Evolutionary conservation across 2,113 vertebrate genomes (phyloP).

Genomic region (Ailurus styani): DNA sequence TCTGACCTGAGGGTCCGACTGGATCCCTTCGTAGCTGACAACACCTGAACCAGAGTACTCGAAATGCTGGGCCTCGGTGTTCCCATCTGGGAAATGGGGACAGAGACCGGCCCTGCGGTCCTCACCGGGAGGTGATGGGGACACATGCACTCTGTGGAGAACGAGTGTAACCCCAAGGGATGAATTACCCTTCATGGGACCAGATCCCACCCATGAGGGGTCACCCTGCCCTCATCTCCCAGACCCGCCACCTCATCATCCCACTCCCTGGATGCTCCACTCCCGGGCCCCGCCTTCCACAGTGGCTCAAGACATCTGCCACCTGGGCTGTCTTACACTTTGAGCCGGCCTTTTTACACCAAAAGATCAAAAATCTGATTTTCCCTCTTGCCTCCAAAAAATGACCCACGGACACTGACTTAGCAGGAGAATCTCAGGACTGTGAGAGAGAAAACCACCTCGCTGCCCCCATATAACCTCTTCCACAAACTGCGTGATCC

Average conservation of each 20-base stretch:
- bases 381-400: neutral
- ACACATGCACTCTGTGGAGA: neutral
- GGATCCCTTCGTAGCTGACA: neutral
- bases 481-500: neutral
- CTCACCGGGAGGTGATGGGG: fast-evolving
- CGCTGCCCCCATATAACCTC: neutral
- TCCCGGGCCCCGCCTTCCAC: neutral
- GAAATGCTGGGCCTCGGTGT: neutral
- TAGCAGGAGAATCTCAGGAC: neutral
- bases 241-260: neutral
- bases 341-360: neutral
- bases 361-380: neutral
- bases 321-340: neutral
- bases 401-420: neutral
- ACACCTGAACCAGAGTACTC: neutral
- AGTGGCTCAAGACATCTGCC: neutral
- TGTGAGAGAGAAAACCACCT: neutral
- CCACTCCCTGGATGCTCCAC: neutral
- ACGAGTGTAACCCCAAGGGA: neutral
- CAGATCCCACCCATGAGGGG: fast-evolving
- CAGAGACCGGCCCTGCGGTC: neutral
- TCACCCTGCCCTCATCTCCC: neutral
- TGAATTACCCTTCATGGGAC: neutral
- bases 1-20: neutral
- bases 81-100: neutral